Evolutionary conservation across 2,797 vertebrate species (phyloP), one percentile per base, ranked within the genome.

Genomic region (Hydrolagus colliei): DNA sequence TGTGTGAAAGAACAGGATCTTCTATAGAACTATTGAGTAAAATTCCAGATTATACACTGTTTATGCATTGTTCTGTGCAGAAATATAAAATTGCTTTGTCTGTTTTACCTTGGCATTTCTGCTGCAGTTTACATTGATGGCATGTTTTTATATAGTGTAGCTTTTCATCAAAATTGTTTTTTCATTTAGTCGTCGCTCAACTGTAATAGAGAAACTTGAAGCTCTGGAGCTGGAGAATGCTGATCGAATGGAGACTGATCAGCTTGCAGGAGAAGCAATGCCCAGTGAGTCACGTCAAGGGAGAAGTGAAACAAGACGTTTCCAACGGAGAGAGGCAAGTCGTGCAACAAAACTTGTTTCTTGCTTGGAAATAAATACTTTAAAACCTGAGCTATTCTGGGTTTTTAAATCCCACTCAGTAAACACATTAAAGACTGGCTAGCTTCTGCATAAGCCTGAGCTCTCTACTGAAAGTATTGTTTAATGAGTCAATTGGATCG

Each of bases 131-230:
- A 59, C 75, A 77, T n/a, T 77, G 59, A 77, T 82, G 78, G 63
- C 35, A 82, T n/a, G 10, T 67, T 84, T 84, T 84, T 13, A n/a
- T 52, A 52, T 4, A 71, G 9, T 52, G 16, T 16, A 52, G 16
- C 20, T 84, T 5, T 32, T 32, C 65, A 32, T 35, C 18, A 52
- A 61, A 67, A 76, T 65, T 86, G 63, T 13, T 86, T 75, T 35
- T 35, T 2, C 88, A 95, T 52, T 52, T 52, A 52, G 41, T 52
- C 41, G 94, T 88, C 94, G 94, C 86, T 93, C 93, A 27, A 94
- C 94, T 86, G 94, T 95, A 80, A 95, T 95, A 61, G 95, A 95
- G 91, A 95, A 95, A 92, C 85, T 95, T 88, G 94, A 95, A 91
- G 95, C 95, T 18, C 87, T 95, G 90, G 95, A 95, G 89, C 90